Evolutionary conservation across 2,113 vertebrate species (phyloP).

Genomic region (Anolis carolinensis): DNA sequence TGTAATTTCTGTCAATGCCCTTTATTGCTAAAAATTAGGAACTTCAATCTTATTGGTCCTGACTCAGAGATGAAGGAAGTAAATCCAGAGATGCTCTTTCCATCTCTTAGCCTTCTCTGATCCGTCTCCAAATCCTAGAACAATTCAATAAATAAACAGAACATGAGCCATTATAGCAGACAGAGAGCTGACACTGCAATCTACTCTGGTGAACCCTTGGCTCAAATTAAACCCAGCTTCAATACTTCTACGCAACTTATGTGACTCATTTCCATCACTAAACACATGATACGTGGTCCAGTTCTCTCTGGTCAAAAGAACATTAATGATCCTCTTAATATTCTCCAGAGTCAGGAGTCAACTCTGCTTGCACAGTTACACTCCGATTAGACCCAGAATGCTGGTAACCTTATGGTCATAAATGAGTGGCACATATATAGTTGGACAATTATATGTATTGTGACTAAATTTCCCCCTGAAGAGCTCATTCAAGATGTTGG

Average conservation of each 20-base stretch:
- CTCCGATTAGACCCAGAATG: conserved; percentile 45
- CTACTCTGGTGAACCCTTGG: background rate
- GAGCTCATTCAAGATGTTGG: conserved; percentile 85
- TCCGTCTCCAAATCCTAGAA: background rate
- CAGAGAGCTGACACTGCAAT: background rate
- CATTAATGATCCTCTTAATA: background rate
- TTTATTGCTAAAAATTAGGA: background rate
- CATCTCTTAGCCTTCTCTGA: background rate
- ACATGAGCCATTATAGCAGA: background rate
- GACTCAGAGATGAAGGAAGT: background rate
- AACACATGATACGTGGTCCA: background rate
- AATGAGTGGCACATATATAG: conserved; percentile 71
- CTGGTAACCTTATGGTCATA: conserved; percentile 56
- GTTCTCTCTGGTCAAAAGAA: conserved; percentile 28
- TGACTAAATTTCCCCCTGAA: conserved; percentile 85
- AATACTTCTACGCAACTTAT: background rate
- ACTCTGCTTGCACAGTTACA: conserved; percentile 53
- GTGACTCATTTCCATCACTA: background rate
- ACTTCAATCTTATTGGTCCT: background rate
- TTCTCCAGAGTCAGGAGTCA: conserved; percentile 31
- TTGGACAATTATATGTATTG: conserved; percentile 84
- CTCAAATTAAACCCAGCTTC: conserved; percentile 1
- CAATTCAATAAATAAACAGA: too few species aligned
- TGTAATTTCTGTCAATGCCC: background rate
- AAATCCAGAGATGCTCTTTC: background rate